Percentiles rank a stretch among this genome's conserved stretches.
Conservation (phyloP, 2,797 vertebrate genomes). For the Corythornis leucogaster region DNA sequence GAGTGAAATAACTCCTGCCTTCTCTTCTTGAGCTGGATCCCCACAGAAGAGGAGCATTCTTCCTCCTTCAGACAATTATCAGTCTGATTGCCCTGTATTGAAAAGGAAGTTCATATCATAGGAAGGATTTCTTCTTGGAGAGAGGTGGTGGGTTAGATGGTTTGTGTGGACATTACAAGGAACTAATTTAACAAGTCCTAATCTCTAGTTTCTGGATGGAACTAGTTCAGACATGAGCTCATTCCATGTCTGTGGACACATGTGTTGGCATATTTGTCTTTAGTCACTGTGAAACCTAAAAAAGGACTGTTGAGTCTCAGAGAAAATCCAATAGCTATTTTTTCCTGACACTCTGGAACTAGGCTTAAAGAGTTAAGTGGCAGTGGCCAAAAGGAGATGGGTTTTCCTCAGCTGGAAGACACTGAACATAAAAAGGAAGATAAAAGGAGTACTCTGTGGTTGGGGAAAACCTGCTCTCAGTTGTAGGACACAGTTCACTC, state of each 20-base stretch:
- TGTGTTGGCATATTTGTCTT: not conserved
- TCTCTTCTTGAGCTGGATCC: not conserved
- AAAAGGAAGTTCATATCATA: not conserved
- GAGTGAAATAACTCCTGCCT: conserved; percentile 5
- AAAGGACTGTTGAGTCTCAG: not conserved
- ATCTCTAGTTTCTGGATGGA: not conserved
- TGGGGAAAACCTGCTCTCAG: not conserved
- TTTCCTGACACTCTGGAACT: not conserved
- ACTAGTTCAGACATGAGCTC: not conserved
- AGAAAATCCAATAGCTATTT: not conserved
- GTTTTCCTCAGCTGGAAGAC: conserved; percentile 36
- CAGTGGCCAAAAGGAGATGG: not conserved
- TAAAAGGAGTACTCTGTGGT: conserved; percentile 30
- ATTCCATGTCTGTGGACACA: not conserved
- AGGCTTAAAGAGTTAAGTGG: not conserved
- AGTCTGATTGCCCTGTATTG: not conserved
- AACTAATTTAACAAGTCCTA: not conserved
- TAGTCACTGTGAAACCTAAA: not conserved
- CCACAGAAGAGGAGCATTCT: not conserved
- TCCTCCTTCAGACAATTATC: not conserved
- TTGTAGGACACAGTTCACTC: not conserved
- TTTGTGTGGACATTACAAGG: not conserved
- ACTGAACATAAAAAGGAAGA: conserved; percentile 20
- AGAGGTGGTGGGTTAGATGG: not conserved
- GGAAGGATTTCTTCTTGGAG: not conserved